phyloP scores from a whole-genome alignment of 2,797 vertebrate species.

The Enteromius anoplus region DNA sequence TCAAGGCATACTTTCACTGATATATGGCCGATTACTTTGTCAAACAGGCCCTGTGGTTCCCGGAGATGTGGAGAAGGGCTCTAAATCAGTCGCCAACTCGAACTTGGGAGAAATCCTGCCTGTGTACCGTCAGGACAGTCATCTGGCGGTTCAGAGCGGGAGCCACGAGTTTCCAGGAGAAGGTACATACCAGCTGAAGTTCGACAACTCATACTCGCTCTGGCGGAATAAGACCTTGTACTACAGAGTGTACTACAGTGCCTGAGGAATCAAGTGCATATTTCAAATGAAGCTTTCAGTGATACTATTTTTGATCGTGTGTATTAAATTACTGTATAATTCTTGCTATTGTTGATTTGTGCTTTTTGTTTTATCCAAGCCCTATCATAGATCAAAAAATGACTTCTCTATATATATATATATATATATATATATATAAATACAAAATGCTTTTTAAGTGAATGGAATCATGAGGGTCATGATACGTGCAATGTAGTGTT shows the following conservation, averaged over 20 bases:
- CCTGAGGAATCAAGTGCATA: slow-evolving; percentile 74
- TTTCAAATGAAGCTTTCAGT: slow-evolving; percentile 69
- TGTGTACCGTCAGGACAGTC: slow-evolving; percentile 94
- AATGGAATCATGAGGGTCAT: slow-evolving; percentile 63
- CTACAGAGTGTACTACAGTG: slow-evolving; percentile 95
- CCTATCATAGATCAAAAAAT: slow-evolving; percentile 47
- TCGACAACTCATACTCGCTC: slow-evolving; percentile 98
- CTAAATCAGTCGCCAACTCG: slow-evolving; percentile 80
- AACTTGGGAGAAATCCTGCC: slow-evolving; percentile 92
- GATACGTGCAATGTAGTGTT: slow-evolving; percentile 65
- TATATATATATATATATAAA: slow-evolving; percentile 32
- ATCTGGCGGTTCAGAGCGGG: slow-evolving; percentile 88
- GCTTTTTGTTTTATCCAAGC: slow-evolving; percentile 42
- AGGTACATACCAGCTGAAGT: slow-evolving; percentile 95
- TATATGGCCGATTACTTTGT: not conserved
- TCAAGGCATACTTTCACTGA: not conserved
- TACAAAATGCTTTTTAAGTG: slow-evolving; percentile 59
- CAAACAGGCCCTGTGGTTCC: slow-evolving; percentile 82
- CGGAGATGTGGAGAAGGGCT: slow-evolving; percentile 95
- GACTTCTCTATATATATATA: not conserved
- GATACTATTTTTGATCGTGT: slow-evolving; percentile 75
- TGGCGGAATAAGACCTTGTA: slow-evolving; percentile 98
- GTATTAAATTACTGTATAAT: slow-evolving; percentile 47
- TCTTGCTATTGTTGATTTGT: slow-evolving; percentile 52
- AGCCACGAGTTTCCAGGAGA: slow-evolving; percentile 96